Evolutionary conservation across 1,140 invertebrate species (phyloP).

Genomic region (Parasteatoda tepidariorum): DNA sequence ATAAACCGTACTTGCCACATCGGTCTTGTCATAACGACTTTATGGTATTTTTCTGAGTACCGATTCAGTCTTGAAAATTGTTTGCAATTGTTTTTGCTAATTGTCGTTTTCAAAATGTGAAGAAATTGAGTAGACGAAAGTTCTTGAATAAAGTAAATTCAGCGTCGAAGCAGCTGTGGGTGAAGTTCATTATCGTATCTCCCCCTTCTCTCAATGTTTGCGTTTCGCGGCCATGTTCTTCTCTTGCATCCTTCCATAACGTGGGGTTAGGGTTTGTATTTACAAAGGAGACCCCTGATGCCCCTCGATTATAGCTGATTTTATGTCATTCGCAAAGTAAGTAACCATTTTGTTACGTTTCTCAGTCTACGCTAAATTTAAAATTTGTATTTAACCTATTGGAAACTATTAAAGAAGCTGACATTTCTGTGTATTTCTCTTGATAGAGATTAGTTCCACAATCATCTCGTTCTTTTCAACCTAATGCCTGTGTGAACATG

Average conservation of each 20-base stretch:
- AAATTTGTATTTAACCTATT: not conserved
- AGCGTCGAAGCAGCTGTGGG: conserved; percentile 1
- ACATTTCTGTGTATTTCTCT: not conserved
- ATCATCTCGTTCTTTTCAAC: not conserved
- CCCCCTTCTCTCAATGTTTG: conserved; percentile 38
- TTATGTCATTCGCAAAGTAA: not conserved
- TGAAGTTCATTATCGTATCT: conserved; percentile 26
- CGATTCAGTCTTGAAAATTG: not conserved
- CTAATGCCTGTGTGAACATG: not conserved
- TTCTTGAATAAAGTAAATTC: not conserved
- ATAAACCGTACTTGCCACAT: not conserved
- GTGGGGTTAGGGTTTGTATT: conserved; percentile 26
- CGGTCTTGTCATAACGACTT: not conserved
- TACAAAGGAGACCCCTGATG: not conserved
- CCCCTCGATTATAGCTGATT: not conserved
- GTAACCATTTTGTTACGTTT: not conserved
- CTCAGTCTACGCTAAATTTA: not conserved
- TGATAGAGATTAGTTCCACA: not conserved
- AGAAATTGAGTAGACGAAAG: not conserved
- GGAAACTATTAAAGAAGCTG: not conserved
- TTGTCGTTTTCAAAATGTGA: too few species aligned
- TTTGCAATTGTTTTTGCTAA: too few species aligned
- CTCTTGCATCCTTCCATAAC: conserved; percentile 26
- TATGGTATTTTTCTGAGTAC: not conserved
- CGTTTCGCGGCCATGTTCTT: conserved; percentile 55